Conservation (phyloP, 2,888 invertebrate species). For the Liodrosophila aerea region DNA sequence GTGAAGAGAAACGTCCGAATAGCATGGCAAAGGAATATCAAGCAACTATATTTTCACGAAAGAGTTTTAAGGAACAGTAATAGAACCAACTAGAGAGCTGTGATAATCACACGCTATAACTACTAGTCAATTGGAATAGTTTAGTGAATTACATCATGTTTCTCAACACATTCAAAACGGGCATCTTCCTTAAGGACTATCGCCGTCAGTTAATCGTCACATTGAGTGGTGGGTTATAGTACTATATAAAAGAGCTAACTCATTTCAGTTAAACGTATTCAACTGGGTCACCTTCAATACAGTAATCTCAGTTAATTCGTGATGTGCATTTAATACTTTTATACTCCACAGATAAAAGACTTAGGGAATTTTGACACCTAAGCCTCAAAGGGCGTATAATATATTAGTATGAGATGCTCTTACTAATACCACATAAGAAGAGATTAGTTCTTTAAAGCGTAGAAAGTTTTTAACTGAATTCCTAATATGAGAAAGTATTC, state of each 20-base stretch:
- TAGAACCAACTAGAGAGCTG: constrained; percentile 33
- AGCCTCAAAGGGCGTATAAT: no score
- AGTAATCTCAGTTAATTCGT: no score
- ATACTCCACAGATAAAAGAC: no score
- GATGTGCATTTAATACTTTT: no score
- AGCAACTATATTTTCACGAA: constrained; percentile 19
- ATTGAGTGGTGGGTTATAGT: constrained; percentile 62
- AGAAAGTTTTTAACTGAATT: no score
- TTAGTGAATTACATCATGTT: constrained; percentile 25
- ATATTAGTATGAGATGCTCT: no score
- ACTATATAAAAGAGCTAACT: neutral
- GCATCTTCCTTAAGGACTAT: constrained; percentile 61
- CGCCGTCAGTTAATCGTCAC: constrained; percentile 69
- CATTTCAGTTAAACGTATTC: no score
- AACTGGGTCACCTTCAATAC: no score
- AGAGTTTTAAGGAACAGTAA: constrained; percentile 23
- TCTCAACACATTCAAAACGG: constrained; percentile 48
- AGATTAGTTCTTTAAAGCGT: no score
- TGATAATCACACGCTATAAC: constrained; percentile 38
- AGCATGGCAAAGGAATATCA: constrained; percentile 56
- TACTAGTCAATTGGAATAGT: neutral
- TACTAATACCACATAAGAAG: no score
- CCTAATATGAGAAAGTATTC: no score
- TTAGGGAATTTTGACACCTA: no score
- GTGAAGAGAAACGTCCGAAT: neutral